Base-by-base conservation (phyloP, 2,888 invertebrate genomes). In the Melanotus villosus region DNA sequence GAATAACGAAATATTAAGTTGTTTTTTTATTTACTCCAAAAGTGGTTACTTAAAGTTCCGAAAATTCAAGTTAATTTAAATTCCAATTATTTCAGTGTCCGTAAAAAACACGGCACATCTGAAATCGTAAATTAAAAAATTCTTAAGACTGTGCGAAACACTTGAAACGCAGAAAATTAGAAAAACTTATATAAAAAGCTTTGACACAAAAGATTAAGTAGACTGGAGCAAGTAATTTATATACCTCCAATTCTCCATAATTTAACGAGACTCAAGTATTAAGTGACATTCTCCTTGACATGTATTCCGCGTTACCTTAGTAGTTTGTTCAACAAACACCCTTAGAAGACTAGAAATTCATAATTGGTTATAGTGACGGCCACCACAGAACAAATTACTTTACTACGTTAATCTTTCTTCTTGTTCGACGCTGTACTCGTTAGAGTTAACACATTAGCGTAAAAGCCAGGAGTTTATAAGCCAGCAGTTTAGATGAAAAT, bases 381-480 rank as follows among this genome's bases (percentile, higher is more conserved):
- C 38, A 38, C 56, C 56, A 19, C 56, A 56, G 2, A 56, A 14
- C 56, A 38, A 56, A 38, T 56, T 56, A 21, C 56, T 56, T 21
- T 12, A 38, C 38, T 21, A 38, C 36, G 5, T 56, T 56, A 56
- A 56, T 21, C 6, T 36, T 52, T 56, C 14, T 36, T 12, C 56
- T 6, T 56, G 12, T 14, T 30, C 12, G 19, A 10, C 38, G 7
- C 1, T 50, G 36, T 6, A 12, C n/a, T 56, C n/a, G 36, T 38
- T n/a, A 38, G 1, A 23, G 32, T 19, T 56, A 23, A 23, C 10
- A 21, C 36, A 32, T n/a, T 52, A 14, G 26, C 3, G 16, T 19
- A 32, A 52, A 52, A 16, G 30, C 32, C 26, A 9, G 3, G 23
- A 32, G 3, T 30, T 52, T 30, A 10, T 16, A 32, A n/a, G 32